Evolutionary conservation across 2,888 invertebrate species (phyloP).

Genomic region (Trilocha varians): DNA sequence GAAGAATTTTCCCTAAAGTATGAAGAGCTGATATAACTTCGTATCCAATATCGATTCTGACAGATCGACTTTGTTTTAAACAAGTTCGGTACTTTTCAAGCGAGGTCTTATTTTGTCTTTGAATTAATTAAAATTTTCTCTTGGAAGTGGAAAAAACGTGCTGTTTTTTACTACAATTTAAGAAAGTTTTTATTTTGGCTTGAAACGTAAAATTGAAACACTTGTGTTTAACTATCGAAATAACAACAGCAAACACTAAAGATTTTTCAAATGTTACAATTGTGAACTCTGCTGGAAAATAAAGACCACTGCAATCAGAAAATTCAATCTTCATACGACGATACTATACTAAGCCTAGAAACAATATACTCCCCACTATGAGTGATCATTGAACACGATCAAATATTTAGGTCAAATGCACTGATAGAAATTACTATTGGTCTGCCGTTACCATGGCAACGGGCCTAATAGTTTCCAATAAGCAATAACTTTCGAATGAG

Average conservation of each 20-base stretch:
- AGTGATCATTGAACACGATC: neutral
- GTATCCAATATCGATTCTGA: constrained; percentile 30
- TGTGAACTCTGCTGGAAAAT: no score
- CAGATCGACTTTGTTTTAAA: constrained; percentile 31
- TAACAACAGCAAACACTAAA: no score
- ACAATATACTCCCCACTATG: no score
- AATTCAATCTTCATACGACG: no score
- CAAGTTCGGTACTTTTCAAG: constrained; percentile 32
- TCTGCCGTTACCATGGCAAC: constrained; percentile 28
- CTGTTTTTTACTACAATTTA: no score
- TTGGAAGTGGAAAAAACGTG: neutral
- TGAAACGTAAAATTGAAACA: no score
- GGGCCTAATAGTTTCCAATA: constrained; percentile 44
- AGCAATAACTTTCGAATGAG: constrained; percentile 47
- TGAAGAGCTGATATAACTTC: constrained; percentile 32
- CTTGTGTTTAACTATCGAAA: no score
- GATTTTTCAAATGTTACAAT: no score
- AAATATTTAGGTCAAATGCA: neutral
- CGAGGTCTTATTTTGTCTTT: constrained; percentile 16
- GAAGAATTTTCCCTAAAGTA: constrained; percentile 8
- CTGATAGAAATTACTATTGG: constrained; percentile 16
- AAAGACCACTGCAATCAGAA: no score
- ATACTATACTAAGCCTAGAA: no score
- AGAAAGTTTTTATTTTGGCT: no score
- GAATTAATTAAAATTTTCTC: neutral